Base-by-base conservation (phyloP, 1,140 invertebrate genomes). In the Drosophila tani region DNA sequence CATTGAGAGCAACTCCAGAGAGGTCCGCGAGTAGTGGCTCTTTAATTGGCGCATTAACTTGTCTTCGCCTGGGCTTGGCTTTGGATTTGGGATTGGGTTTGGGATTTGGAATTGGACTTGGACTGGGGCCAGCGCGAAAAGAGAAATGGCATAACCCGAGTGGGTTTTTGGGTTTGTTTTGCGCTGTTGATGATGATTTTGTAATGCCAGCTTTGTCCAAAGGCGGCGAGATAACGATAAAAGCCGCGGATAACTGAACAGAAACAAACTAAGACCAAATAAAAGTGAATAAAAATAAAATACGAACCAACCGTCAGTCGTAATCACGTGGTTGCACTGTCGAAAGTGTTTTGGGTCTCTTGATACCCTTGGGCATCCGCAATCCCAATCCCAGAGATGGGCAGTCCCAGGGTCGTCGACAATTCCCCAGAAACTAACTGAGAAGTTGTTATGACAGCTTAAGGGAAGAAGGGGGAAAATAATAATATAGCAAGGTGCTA, bases 41-140 rank as follows among this genome's bases (percentile, higher is more conserved):
- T 88, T 87, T 90, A 90, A 90, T 87, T 87, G 85, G 74, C 77
- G 66, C 84, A 87, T 87, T 88, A 87, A 87, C 50, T 79, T 79
- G 81, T 84, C 81, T 49, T 53, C 64, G 64, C 40, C 58, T 57
- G 60, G 79, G 65, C 29, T 70, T 81, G 49, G 70, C 41, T 45
- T 63, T 32, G 56, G 49, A 24, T 11, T 38, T 46, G 71, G 27
- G n/a, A 35, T 40, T 35, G 40, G 27, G n/a, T 24, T 40, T 35
- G 40, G 51, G 43, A 29, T 65, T 75, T 65, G 46, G 29, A 5
- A 40, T 38, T 53, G 29, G 43, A 12, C 14, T 43, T 19, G 65
- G 27, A 38, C 17, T 29, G 32, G 49, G 40, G 35, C 38, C 53
- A 74, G 57, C 49, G 64, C 67, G 60, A 84, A 73, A 73, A 71